These are phyloP conservation scores for Globia sparganii DNA, from an alignment of 2,888 invertebrate species.

Conservation along the genomic window DNA sequence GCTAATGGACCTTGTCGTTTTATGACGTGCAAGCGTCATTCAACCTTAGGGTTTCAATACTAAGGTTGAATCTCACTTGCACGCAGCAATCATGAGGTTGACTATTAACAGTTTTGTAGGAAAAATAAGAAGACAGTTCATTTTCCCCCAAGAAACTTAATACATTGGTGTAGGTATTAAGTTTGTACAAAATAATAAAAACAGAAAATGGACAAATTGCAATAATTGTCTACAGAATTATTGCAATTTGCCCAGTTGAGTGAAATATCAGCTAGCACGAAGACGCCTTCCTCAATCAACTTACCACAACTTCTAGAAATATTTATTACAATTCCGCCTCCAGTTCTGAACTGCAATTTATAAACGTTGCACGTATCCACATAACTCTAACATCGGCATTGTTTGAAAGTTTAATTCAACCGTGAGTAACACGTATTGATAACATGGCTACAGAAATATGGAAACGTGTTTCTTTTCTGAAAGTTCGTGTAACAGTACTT, in stretches of 20 bases:
- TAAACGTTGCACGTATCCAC: constrained; percentile 50
- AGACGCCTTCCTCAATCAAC: constrained; percentile 36
- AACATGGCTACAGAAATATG: constrained; percentile 25
- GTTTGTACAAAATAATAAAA: not conserved
- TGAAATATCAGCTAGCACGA: constrained; percentile 7
- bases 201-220: not conserved
- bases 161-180: no score
- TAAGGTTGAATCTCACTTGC: no score
- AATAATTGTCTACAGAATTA: no score
- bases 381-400: constrained; percentile 37
- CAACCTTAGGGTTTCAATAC: not conserved
- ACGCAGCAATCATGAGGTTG: no score
- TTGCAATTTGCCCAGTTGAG: no score
- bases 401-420: constrained; percentile 59
- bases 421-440: constrained; percentile 46
- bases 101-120: no score
- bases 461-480: not conserved
- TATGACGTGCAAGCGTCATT: not conserved
- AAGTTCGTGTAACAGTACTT: not conserved
- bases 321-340: constrained; percentile 39
- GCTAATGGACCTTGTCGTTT: not conserved
- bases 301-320: constrained; percentile 34
- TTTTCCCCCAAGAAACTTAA: not conserved
- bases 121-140: not conserved
- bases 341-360: constrained; percentile 49